Evolutionary conservation across 2,113 vertebrate species (phyloP).

Genomic region (Phyllopteryx taeniolatus): DNA sequence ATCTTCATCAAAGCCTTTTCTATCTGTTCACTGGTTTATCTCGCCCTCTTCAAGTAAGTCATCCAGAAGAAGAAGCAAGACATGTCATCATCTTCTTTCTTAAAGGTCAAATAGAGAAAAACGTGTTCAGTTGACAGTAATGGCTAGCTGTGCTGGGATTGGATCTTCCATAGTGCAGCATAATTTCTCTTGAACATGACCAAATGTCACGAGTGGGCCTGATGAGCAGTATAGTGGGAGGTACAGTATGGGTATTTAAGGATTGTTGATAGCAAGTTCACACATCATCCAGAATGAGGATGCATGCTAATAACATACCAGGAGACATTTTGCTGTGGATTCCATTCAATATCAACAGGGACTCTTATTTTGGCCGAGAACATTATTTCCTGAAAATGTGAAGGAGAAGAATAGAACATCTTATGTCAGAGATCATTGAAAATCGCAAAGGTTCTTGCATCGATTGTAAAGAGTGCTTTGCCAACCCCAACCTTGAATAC

Average conservation of each 20-base stretch:
- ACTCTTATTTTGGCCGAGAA: neutral
- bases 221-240: slow-evolving; percentile 19
- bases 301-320: slow-evolving; percentile 1
- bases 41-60: slow-evolving; percentile 43
- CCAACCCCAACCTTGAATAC: neutral
- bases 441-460: neutral
- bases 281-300: slow-evolving; percentile 1
- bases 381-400: neutral
- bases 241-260: slow-evolving; percentile 19
- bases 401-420: neutral
- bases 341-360: neutral
- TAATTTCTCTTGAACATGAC: slow-evolving; percentile 57
- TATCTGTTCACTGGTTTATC: slow-evolving; percentile 49
- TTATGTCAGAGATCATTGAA: neutral
- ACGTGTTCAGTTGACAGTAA: slow-evolving; percentile 50
- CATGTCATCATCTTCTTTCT: slow-evolving; percentile 59
- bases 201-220: slow-evolving; percentile 56
- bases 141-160: slow-evolving; percentile 41
- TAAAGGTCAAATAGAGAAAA: slow-evolving; percentile 62
- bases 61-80: slow-evolving; percentile 42
- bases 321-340: neutral
- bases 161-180: slow-evolving; percentile 26
- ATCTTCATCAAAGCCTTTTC: slow-evolving; percentile 52
- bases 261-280: neutral
- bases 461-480: neutral